Conservation (phyloP, 1,140 invertebrate genomes). For the Agrypnia vestita region DNA sequence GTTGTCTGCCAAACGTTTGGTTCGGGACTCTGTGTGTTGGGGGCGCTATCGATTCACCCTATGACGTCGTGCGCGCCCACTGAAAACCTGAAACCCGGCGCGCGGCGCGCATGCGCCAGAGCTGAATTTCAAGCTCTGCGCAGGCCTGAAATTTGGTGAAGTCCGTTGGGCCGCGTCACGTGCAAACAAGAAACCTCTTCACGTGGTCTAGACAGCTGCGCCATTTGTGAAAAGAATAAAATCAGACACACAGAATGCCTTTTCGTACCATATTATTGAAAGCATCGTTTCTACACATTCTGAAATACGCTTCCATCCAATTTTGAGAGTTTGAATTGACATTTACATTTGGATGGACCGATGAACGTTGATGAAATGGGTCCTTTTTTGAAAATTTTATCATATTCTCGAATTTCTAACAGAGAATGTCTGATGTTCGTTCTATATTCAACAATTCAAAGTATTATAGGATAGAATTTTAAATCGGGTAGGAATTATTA, state of each 20-base stretch:
- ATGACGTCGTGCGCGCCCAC: conserved; percentile 67
- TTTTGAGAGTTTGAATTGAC: conserved; percentile 1
- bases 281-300: conserved; percentile 8
- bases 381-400: conserved; percentile 6
- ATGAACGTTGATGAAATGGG: not conserved
- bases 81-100: conserved; percentile 18
- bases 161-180: not conserved
- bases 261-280: not conserved
- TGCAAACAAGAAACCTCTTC: not conserved
- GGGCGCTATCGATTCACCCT: conserved; percentile 62
- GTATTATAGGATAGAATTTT: too few species aligned
- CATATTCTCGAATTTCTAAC: too few species aligned
- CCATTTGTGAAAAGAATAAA: not conserved
- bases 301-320: not conserved
- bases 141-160: not conserved
- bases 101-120: conserved; percentile 63
- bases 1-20: conserved; percentile 46
- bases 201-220: not conserved
- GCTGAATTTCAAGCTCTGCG: conserved; percentile 9
- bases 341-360: not conserved
- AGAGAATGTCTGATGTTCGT: too few species aligned
- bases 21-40: conserved; percentile 60
- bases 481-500: not conserved
- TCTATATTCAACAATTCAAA: too few species aligned
- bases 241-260: not conserved